A percentile compares a stretch with the other conserved stretches of the same genome.
These are phyloP conservation scores for Balaenoptera acutorostrata DNA, from an alignment of 2,113 vertebrate genomes.

Conservation along the genomic window DNA sequence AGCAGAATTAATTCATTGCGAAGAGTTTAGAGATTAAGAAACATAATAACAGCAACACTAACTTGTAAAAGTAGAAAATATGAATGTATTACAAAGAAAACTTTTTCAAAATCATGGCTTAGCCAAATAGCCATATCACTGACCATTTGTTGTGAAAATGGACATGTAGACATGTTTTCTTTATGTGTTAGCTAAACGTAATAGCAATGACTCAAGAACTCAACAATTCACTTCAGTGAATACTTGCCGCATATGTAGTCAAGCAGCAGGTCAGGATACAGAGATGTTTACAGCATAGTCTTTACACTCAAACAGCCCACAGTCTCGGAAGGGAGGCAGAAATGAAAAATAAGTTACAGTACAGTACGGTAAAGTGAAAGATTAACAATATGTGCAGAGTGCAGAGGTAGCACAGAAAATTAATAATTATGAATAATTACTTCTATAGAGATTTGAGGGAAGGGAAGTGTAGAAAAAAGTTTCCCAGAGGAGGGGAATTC, in stretches of 20 bases:
- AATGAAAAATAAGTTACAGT: not conserved
- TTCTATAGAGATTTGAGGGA: not conserved
- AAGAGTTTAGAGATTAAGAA: not conserved
- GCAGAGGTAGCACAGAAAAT: not conserved
- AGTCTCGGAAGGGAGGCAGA: not conserved
- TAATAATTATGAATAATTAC: not conserved
- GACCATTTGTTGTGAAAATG: not conserved
- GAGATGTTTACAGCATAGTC: not conserved
- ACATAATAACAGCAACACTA: not conserved
- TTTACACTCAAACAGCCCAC: not conserved
- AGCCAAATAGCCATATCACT: not conserved
- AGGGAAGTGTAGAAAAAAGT: not conserved
- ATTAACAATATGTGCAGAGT: no score
- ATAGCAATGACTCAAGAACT: not conserved
- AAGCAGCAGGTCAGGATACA: not conserved
- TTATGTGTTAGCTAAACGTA: not conserved
- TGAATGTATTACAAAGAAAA: not conserved
- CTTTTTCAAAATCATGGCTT: not conserved
- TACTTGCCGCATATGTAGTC: not conserved
- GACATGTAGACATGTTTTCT: not conserved
- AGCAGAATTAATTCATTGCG: constrained; percentile 13
- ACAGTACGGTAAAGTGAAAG: not conserved
- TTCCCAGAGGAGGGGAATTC: not conserved
- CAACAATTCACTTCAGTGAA: not conserved
- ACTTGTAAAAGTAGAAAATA: not conserved